Evolutionary conservation across 2,888 invertebrate genomes (phyloP).

Genomic region (Sinelater perroti): DNA sequence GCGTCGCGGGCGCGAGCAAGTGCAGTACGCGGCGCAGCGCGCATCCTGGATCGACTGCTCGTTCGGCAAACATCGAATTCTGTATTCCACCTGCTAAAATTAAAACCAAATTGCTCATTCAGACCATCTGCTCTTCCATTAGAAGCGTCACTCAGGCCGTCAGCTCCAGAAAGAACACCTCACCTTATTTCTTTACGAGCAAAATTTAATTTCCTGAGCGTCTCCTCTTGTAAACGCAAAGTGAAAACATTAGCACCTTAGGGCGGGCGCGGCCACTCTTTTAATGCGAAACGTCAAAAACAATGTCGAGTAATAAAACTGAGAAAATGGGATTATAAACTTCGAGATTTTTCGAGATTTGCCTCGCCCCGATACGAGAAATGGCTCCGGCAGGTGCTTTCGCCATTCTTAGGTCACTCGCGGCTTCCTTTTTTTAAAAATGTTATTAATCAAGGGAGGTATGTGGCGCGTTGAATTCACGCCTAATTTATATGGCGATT

Average conservation of each 20-base stretch:
- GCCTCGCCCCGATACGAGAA: slow-evolving; percentile 15
- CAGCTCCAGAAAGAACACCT: slow-evolving; percentile 58
- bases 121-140: slow-evolving; percentile 62
- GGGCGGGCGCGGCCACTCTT: slow-evolving; percentile 51
- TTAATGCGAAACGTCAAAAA: slow-evolving; percentile 57
- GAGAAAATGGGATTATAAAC: slow-evolving; percentile 34
- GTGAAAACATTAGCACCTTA: slow-evolving; percentile 62
- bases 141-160: slow-evolving; percentile 55
- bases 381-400: background rate
- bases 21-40: background rate
- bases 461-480: slow-evolving; percentile 19
- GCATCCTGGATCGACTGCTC: slow-evolving; percentile 26
- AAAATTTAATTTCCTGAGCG: slow-evolving; percentile 63
- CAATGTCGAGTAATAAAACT: slow-evolving; percentile 49
- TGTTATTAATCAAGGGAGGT: slow-evolving; percentile 34
- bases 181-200: slow-evolving; percentile 61
- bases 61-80: slow-evolving; percentile 25
- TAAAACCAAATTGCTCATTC: slow-evolving; percentile 63
- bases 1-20: background rate
- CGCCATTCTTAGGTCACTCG: background rate
- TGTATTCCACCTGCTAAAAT: slow-evolving; percentile 56
- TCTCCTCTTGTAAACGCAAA: slow-evolving; percentile 58
- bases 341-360: slow-evolving; percentile 26
- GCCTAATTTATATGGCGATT: slow-evolving; percentile 6
- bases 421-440: slow-evolving; percentile 9